Evolutionary conservation across 2,113 vertebrate genomes (phyloP).

Genomic region (Monopterus albus): DNA sequence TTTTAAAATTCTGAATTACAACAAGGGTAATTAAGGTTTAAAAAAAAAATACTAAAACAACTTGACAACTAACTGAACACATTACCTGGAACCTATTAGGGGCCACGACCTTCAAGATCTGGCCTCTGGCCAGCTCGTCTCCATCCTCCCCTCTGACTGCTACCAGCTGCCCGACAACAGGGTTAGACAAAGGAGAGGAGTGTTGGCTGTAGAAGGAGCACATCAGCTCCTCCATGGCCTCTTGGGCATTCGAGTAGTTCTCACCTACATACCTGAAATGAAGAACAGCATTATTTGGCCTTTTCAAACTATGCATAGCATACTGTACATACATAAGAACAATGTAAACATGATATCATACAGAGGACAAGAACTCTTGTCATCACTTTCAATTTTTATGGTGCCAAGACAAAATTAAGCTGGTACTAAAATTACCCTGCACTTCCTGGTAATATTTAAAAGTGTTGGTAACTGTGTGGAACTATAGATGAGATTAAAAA

Average conservation of each 20-base stretch:
- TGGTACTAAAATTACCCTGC: background rate
- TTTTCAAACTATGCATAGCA: background rate
- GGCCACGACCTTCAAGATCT: conserved; percentile 80
- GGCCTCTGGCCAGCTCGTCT: conserved; percentile 87
- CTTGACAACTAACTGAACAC: background rate
- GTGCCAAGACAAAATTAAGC: too few species aligned
- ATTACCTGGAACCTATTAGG: conserved; percentile 87
- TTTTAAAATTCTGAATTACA: background rate
- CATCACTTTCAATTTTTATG: too few species aligned
- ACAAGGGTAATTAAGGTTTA: too few species aligned
- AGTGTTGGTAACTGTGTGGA: background rate
- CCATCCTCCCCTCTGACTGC: conserved; percentile 86
- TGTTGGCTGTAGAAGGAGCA: conserved; percentile 83
- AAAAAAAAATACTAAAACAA: background rate
- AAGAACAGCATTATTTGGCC: too few species aligned
- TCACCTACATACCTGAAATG: conserved; percentile 89
- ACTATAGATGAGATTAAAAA: too few species aligned
- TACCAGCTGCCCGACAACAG: conserved; percentile 84
- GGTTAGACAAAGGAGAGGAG: conserved; percentile 54
- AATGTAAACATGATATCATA: too few species aligned
- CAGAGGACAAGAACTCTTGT: too few species aligned
- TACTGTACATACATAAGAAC: background rate
- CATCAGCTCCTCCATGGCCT: conserved; percentile 92
- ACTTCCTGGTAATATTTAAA: too few species aligned
- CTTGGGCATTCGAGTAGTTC: conserved; percentile 89